Conservation (phyloP, 2,113 vertebrate genomes). For the Mus spicilegus region DNA sequence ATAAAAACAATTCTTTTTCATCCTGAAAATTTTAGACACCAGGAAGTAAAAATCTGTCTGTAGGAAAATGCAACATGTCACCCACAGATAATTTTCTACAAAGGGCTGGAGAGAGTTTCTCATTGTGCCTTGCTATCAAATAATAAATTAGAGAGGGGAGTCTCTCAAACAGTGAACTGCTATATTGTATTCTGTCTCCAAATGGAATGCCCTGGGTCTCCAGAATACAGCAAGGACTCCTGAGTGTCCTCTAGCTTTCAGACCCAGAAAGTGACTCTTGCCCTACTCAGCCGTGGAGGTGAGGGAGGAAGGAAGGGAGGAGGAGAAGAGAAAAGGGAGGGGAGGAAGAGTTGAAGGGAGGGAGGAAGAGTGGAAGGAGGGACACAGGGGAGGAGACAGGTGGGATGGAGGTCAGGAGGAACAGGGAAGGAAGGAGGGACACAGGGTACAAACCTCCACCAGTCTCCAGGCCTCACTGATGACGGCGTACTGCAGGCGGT, state of each 20-base stretch:
- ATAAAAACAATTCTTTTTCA: slow-evolving; percentile 38
- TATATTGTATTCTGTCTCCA: slow-evolving; percentile 55
- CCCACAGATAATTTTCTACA: slow-evolving; percentile 55
- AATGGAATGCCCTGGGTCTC: slow-evolving; percentile 10
- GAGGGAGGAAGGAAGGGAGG: accelerated
- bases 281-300: too few species aligned
- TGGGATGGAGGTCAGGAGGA: too few species aligned
- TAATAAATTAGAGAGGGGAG: slow-evolving; percentile 18
- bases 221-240: neutral
- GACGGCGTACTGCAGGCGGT: slow-evolving; percentile 96
- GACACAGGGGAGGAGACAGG: neutral
- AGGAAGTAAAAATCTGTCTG: neutral
- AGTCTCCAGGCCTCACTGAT: slow-evolving; percentile 97
- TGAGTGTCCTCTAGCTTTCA: neutral
- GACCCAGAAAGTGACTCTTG: neutral
- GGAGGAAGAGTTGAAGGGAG: accelerated
- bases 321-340: too few species aligned
- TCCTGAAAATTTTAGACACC: slow-evolving; percentile 67
- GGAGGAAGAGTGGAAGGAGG: neutral
- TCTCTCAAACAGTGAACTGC: slow-evolving; percentile 48
- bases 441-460: slow-evolving; percentile 89
- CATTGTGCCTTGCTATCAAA: slow-evolving; percentile 58
- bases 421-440: too few species aligned
- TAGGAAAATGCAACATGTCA: slow-evolving; percentile 70
- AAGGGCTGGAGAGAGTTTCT: slow-evolving; percentile 63